Evolutionary conservation across 37 sponge, comb jelly and placozoan species (phyloP), one percentile per base, ranked within the genome.

Genomic region (Lycopodina hypogea): DNA sequence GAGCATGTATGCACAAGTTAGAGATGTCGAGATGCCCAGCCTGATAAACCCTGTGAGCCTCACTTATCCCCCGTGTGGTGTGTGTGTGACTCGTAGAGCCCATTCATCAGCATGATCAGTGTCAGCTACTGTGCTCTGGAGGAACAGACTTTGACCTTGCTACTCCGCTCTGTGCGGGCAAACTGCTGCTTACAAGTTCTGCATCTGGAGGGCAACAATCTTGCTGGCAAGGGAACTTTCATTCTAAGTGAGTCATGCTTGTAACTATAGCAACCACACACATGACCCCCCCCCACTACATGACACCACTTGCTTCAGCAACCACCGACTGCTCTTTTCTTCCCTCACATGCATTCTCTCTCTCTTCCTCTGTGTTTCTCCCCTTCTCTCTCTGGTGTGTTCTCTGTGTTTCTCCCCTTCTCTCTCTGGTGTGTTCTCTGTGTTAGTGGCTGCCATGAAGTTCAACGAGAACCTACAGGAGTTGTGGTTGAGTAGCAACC

Each of bases 401-500:
- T 9, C 42, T 12, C 19, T 34, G 12, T 63, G 42, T 2, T 26
- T 61, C 19, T 42, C 37, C 37, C 15, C 38, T 1, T 42, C 37
- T 8, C 15, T 19, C 18, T 40, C 28, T 77, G 42, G 1, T n/a
- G 42, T 23, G 3, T 75, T 29, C 23, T 75, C 38, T 38, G 53
- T 24, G 22, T n/a, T 64, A 94, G 95, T 92, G 87, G 93, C 96
- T 72, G 96, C 96, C 0, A 86, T 95, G 93, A 95, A 92, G 63
- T 90, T 86, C 58, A 95, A 95, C 50, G 85, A 84, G 50, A 88
- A 89, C 63, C 86, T 95, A 0, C 68, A 86, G 71, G 93, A 95
- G 37, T 53, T 95, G 32, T 89, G 81, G 75, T 58, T 95, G 33
- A 86, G 84, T 18, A 79, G 79, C 56, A 95, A 95, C 67, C 78